Conservation (phyloP, 2,888 invertebrate genomes). For the Calameuta filiformis region DNA sequence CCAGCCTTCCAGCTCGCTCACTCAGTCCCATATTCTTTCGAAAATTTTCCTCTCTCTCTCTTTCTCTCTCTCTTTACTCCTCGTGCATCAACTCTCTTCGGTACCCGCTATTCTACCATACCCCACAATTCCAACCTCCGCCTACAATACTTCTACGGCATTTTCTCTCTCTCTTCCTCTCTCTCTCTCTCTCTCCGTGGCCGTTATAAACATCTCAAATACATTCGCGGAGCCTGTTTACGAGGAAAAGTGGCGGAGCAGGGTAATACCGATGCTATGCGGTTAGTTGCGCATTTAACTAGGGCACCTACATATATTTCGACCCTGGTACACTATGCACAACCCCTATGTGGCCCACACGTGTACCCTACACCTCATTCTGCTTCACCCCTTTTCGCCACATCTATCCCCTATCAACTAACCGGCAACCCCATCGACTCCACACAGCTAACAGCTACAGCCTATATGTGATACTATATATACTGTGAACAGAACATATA, state of each 20-base stretch:
- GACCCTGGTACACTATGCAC: neutral
- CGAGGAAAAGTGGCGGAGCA: constrained; percentile 26
- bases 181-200: neutral
- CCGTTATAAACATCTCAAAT: constrained; percentile 30
- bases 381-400: constrained; percentile 19
- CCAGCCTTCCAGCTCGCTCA: neutral
- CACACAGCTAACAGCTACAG: neutral
- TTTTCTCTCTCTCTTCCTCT: neutral
- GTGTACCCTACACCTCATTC: constrained; percentile 16
- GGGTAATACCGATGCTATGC: constrained; percentile 10
- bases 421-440: constrained; percentile 24
- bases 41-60: constrained; percentile 6
- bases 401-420: constrained; percentile 20
- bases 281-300: constrained; percentile 32
- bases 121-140: neutral
- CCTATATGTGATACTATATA: neutral
- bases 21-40: constrained; percentile 8
- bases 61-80: neutral
- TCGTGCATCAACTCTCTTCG: neutral
- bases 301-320: constrained; percentile 20
- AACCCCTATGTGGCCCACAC: neutral
- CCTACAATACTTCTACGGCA: neutral
- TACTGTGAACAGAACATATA: too few relatives aligned
- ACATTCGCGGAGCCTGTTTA: constrained; percentile 13
- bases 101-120: neutral